Evolutionary conservation across 2,888 invertebrate species (phyloP).

Genomic region (Venustoraphidia nigricollis): DNA sequence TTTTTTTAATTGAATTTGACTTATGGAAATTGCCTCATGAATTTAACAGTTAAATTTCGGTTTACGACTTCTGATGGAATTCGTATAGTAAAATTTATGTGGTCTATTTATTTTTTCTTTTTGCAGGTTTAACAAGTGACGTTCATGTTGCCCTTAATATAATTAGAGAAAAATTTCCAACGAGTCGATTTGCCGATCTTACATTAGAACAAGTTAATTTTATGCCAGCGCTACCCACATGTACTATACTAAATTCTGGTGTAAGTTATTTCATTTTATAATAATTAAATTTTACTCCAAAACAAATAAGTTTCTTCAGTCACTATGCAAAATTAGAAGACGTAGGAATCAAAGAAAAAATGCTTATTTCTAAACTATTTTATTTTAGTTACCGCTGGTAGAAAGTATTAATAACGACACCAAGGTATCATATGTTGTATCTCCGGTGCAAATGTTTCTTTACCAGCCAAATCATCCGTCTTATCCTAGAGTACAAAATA

Average conservation of each 20-base stretch:
- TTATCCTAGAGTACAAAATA: slow-evolving; percentile 64
- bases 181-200: slow-evolving; percentile 62
- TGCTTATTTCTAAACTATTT: slow-evolving; percentile 7
- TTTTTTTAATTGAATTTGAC: no score
- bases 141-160: slow-evolving; percentile 70
- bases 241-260: slow-evolving; percentile 18
- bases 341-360: no score
- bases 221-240: slow-evolving; percentile 21
- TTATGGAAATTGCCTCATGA: no score
- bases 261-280: no score
- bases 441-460: slow-evolving; percentile 81
- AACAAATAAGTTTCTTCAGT: no score
- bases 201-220: slow-evolving; percentile 46
- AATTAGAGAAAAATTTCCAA: slow-evolving; percentile 74
- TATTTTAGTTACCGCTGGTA: slow-evolving; percentile 61
- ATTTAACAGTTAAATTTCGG: no score
- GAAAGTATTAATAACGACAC: slow-evolving; percentile 90
- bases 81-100: no score
- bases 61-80: no score
- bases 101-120: slow-evolving; percentile 6
- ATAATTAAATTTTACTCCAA: no score
- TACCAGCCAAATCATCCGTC: slow-evolving; percentile 93
- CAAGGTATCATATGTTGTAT: slow-evolving; percentile 70
- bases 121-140: slow-evolving; percentile 52
- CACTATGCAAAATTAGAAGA: no score